A percentile compares a stretch with the other conserved stretches of the same genome.
phyloP scores from a whole-genome alignment of 2,113 vertebrate species.

The Sakesphorus luctuosus region DNA sequence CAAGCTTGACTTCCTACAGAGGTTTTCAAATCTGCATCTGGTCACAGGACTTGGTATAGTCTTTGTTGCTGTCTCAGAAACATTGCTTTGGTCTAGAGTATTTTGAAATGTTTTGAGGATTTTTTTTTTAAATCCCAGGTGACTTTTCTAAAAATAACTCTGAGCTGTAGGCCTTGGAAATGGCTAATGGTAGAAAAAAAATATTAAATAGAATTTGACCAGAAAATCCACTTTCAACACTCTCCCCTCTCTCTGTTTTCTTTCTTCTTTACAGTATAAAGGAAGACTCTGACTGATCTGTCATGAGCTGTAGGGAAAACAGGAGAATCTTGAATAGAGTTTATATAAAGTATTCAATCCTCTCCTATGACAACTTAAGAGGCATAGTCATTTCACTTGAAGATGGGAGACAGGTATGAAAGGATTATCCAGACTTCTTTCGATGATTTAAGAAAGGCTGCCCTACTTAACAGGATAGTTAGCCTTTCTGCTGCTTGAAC shows the following conservation, averaged over 20 bases:
- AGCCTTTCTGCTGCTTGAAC: background rate
- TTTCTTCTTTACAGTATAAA: slow-evolving; percentile 19
- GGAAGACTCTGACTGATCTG: slow-evolving; percentile 24
- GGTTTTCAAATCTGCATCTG: background rate
- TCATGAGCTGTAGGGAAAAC: slow-evolving; percentile 20
- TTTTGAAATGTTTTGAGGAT: background rate
- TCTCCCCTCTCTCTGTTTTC: background rate
- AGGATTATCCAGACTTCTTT: slow-evolving; percentile 42
- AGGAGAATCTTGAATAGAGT: slow-evolving; percentile 3
- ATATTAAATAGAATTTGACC: slow-evolving; percentile 12
- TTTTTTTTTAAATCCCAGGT: background rate
- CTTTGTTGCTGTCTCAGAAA: background rate
- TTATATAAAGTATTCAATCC: slow-evolving; percentile 4
- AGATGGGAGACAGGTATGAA: slow-evolving; percentile 40
- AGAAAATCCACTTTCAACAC: slow-evolving; percentile 38
- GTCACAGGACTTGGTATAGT: background rate
- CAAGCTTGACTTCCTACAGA: background rate
- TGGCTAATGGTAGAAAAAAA: background rate
- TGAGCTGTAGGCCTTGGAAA: background rate
- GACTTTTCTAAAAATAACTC: slow-evolving; percentile 22
- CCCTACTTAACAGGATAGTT: slow-evolving; percentile 35
- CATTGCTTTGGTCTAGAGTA: background rate
- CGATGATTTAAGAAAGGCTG: background rate
- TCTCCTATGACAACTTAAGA: slow-evolving; percentile 30
- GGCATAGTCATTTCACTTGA: slow-evolving; percentile 21